Evolutionary conservation across 2,888 invertebrate species (phyloP), one percentile per base, ranked within the genome.

Genomic region (Lamproptera curius): DNA sequence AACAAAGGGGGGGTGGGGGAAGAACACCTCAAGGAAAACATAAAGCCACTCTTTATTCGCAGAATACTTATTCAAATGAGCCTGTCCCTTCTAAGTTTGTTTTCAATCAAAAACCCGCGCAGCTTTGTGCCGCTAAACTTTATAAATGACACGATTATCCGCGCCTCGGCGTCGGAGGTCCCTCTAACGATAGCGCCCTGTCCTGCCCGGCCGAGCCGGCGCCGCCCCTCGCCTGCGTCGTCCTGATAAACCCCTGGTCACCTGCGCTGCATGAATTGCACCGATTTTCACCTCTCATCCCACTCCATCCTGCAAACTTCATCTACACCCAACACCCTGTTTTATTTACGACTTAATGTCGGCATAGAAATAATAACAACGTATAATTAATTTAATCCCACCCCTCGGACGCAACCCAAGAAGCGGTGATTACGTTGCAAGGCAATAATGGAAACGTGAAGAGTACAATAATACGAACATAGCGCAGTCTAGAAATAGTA

Each of bases 61-160:
- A 79, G 83, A 85, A 87, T 87, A 87, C 87, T 87, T 87, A 87
- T 87, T 87, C 86, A 87, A 87, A 87, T 86, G 87, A 87, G 84
- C 77, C 83, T 80, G 87, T 87, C 86, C 87, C 87, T 87, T 85
- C 87, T 84, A 86, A 87, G 87, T 87, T 87, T 87, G 84, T 86
- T 87, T 87, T 87, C 87, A 87, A 87, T 87, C 87, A 87, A 86
- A 86, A 86, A 86, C 85, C 86, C 84, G 73, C 76, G 73, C 81
- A 81, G 86, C 84, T 85, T 86, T 85, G 84, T 84, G 75, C 76
- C 76, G 82, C 78, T 87, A 86, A 86, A 86, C 87, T 87, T 87
- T 86, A 86, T 87, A 86, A 86, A 87, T 86, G 86, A 85, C 83
- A 75, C 87, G 87, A 87, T 87, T 87, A 87, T 86, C 87, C 87